These are phyloP conservation scores for Corythoichthys intestinalis DNA, from an alignment of 2,113 vertebrate genomes.

Conservation along the genomic window DNA sequence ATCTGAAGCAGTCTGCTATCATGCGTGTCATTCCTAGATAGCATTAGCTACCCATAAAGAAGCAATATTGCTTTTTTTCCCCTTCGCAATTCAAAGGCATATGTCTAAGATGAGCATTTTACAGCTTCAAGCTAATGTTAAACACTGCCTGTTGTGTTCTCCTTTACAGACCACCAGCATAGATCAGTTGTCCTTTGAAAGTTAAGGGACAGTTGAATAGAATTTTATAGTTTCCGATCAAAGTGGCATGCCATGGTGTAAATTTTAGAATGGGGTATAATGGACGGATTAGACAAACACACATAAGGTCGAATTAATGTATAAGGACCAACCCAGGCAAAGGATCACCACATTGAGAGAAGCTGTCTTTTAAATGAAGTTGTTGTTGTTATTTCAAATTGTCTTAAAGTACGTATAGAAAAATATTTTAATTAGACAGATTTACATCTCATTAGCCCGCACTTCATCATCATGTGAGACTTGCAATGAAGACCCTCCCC, in stretches of 20 bases:
- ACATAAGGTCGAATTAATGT: background rate
- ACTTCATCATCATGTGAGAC: constrained; percentile 38
- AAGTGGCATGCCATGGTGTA: constrained; percentile 12
- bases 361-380: background rate
- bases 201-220: constrained; percentile 16
- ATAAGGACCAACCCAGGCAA: background rate
- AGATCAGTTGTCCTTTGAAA: constrained; percentile 37
- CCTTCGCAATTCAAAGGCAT: constrained; percentile 4
- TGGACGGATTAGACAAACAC: background rate
- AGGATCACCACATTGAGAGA: background rate
- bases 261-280: background rate
- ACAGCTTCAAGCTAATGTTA: constrained; percentile 29
- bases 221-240: constrained; percentile 17
- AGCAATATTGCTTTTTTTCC: constrained; percentile 48
- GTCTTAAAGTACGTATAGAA: background rate
- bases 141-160: constrained; percentile 28
- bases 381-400: background rate
- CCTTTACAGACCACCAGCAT: constrained; percentile 30
- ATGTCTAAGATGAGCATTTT: constrained; percentile 31
- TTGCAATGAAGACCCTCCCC: constrained; percentile 36
- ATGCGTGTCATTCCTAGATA: constrained; percentile 16
- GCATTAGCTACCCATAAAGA: constrained; percentile 31
- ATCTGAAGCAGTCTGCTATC: constrained; percentile 16
- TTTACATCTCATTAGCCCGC: constrained; percentile 37
- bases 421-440: constrained; percentile 12